Evolutionary conservation across 1,140 invertebrate species (phyloP).

Genomic region (Amyelois transitella): DNA sequence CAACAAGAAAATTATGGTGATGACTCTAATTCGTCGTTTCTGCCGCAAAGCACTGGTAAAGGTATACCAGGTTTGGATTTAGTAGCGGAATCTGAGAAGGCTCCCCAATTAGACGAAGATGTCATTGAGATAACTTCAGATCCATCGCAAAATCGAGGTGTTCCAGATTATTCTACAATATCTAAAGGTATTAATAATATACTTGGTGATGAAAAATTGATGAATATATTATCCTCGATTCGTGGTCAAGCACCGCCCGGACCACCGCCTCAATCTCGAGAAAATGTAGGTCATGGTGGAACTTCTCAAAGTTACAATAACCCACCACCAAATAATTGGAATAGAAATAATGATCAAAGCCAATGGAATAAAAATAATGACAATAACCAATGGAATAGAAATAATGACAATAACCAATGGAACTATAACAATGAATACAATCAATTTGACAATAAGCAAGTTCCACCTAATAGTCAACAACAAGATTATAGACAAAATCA

Average conservation of each 20-base stretch:
- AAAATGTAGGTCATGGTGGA: constrained; percentile 11
- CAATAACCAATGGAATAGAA: constrained; percentile 33
- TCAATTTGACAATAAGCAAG: constrained; percentile 19
- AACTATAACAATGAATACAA: constrained; percentile 9
- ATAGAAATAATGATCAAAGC: background rate
- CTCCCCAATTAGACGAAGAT: constrained; percentile 27
- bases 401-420: constrained; percentile 27
- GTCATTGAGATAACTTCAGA: constrained; percentile 59
- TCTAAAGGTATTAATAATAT: constrained; percentile 77
- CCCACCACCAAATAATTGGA: constrained; percentile 1
- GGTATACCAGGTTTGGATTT: constrained; percentile 81
- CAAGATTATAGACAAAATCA: constrained; percentile 10
- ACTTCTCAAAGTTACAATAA: constrained; percentile 6
- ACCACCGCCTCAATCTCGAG: constrained; percentile 6
- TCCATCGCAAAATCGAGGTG: constrained; percentile 16
- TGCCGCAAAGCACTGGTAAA: constrained; percentile 43
- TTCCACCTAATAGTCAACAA: constrained; percentile 25
- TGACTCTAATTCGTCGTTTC: constrained; percentile 30
- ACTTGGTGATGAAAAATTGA: constrained; percentile 76
- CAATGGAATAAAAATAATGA: background rate
- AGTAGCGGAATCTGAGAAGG: constrained; percentile 62
- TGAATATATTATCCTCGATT: constrained; percentile 76
- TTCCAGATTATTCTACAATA: constrained; percentile 74
- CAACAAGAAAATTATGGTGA: background rate
- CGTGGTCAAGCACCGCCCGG: constrained; percentile 20